Conservation (phyloP, 2,888 invertebrate species). For the Serrognathus titanus region DNA sequence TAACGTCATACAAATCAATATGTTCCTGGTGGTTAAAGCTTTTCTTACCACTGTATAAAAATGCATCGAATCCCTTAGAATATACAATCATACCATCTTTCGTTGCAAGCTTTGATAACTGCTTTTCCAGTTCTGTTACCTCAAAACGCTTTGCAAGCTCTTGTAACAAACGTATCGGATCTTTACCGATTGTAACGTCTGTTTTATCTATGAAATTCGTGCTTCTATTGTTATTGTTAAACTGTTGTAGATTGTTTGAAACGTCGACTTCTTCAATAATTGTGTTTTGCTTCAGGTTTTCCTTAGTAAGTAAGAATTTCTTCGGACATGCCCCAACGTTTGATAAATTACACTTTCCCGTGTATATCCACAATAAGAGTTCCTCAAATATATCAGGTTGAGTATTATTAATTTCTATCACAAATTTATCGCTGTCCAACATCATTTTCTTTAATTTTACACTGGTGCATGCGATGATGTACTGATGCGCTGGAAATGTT, state of each 20-base stretch:
- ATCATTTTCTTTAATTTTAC: slow-evolving; percentile 60
- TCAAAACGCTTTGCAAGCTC: slow-evolving; percentile 56
- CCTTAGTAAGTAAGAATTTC: background rate
- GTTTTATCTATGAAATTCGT: background rate
- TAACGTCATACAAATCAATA: slow-evolving; percentile 43
- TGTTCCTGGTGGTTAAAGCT: slow-evolving; percentile 21
- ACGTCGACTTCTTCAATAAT: background rate
- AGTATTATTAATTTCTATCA: slow-evolving; percentile 54
- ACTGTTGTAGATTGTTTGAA: background rate
- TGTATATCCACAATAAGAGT: slow-evolving; percentile 68
- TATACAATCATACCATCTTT: slow-evolving; percentile 21
- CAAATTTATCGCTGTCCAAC: slow-evolving; percentile 42
- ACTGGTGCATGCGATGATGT: slow-evolving; percentile 64
- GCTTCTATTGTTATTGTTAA: background rate
- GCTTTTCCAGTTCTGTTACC: slow-evolving; percentile 52
- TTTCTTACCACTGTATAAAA: slow-evolving; percentile 21
- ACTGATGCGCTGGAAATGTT: slow-evolving; percentile 69
- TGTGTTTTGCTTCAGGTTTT: background rate
- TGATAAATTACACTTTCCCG: slow-evolving; percentile 61
- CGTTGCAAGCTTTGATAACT: slow-evolving; percentile 49
- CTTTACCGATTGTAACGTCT: slow-evolving; percentile 35
- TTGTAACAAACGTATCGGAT: slow-evolving; percentile 57
- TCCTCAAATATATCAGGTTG: slow-evolving; percentile 67
- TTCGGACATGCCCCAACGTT: slow-evolving; percentile 51
- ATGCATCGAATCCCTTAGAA: slow-evolving; percentile 20